A percentile compares a stretch with the other conserved stretches of the same genome.
These are phyloP conservation scores for Steinernema scapterisci DNA, from an alignment of 2,888 invertebrate species.

Conservation along the genomic window DNA sequence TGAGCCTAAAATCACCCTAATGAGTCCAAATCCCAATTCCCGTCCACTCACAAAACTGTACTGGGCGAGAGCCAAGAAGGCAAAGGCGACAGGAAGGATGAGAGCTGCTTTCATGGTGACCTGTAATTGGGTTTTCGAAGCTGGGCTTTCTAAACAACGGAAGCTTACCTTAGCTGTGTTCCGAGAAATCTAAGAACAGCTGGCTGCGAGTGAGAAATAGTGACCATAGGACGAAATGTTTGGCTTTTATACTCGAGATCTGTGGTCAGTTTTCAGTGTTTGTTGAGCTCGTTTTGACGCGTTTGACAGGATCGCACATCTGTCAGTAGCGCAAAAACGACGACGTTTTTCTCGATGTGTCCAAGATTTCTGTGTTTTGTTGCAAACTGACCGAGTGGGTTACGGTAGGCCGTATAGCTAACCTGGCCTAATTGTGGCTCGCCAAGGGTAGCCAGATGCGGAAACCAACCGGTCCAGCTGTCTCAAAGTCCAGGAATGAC, in stretches of 20 bases:
- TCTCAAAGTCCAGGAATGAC: too few relatives aligned
- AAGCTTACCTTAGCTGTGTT: background rate
- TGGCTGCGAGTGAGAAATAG: slow-evolving; percentile 19
- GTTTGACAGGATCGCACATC: background rate
- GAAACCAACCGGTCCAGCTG: too few relatives aligned
- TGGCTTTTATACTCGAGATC: background rate
- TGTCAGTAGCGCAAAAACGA: background rate
- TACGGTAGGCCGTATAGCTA: too few relatives aligned
- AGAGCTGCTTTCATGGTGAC: slow-evolving; percentile 29
- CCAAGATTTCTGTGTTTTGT: background rate
- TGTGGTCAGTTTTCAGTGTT: slow-evolving; percentile 10
- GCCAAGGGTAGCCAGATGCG: too few relatives aligned
- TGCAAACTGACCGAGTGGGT: too few relatives aligned
- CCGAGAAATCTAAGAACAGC: background rate
- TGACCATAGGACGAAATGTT: background rate
- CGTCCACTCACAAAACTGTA: slow-evolving; percentile 21
- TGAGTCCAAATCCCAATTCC: too few relatives aligned
- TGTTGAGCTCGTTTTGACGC: background rate
- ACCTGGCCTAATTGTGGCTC: too few relatives aligned
- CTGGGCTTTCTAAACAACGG: background rate
- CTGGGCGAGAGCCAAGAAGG: slow-evolving; percentile 16
- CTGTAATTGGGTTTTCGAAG: background rate
- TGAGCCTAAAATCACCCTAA: background rate
- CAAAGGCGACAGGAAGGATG: slow-evolving; percentile 28
- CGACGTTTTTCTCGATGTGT: background rate